Base-by-base conservation (phyloP, 2,888 invertebrate genomes). In the Tuberolachnus salignus region DNA sequence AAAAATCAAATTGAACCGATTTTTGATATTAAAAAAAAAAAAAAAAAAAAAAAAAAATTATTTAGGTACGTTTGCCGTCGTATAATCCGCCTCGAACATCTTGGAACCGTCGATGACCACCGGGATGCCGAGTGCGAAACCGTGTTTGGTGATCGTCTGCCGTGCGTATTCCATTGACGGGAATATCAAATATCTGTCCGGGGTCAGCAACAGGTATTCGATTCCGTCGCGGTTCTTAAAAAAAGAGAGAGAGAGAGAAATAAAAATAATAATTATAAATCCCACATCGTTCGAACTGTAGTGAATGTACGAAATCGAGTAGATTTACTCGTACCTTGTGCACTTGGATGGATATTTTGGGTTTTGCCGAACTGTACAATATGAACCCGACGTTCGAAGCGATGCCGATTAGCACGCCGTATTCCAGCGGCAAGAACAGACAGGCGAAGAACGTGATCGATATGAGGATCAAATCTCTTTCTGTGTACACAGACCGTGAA, bases 131-230 rank as follows among this genome's bases (percentile, higher is more conserved):
- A 89, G 88, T 9, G 90, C 89, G 23, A 88, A 86, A 66, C 93
- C 92, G 84, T 91, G 91, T 86, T 95, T 94, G 75, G 91, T 93
- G 64, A 95, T 93, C 82, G 94, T 87, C 84, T 92, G 92, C 81
- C 94, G 89, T 82, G 95, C 93, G 87, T 95, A 94, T 86, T 94
- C 94, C 82, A 94, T 93, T 0, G 94, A 94, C 26, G 95, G 95
- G 87, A 95, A 95, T 85, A 94, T 94, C 59, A 95, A 88, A 85
- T 94, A 94, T 82, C 94, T 90, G 86, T 94, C 94, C 14, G 94
- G 94, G 19, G 93, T 94, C 82, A 94, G 88, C 90, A 93, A 91
- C 81, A 94, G 87, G 86, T 94, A 94, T 84, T 93, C 91, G 63
- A 88, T 88, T 80, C 92, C 92, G 55, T 87, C 88, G 82, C 88